These are phyloP conservation scores for Spinus olivaceus DNA, from an alignment of 2,797 vertebrate species.

Conservation along the genomic window DNA sequence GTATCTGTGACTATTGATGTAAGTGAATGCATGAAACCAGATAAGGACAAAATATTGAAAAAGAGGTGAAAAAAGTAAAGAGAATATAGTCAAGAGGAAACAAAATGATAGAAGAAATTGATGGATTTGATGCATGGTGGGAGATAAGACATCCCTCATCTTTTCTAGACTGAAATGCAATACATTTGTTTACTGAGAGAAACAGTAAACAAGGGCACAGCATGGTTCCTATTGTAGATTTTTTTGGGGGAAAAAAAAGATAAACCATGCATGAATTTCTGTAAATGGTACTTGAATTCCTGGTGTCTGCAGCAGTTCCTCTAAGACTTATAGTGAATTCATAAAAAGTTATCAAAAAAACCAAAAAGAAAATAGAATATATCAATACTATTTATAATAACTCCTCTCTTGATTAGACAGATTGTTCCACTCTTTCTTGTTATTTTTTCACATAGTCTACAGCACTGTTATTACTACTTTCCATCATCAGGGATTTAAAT, in stretches of 20 bases:
- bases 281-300: background rate
- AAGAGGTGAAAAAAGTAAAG: background rate
- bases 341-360: background rate
- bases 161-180: background rate
- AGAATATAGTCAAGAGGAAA: background rate
- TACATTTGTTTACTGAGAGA: background rate
- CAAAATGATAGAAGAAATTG: background rate
- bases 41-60: background rate
- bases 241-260: rapidly evolving
- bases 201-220: background rate
- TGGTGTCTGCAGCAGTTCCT: background rate
- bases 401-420: background rate
- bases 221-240: background rate
- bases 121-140: background rate
- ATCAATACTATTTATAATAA: background rate
- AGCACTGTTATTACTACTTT: background rate
- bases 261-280: background rate
- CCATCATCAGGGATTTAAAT: background rate
- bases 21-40: background rate
- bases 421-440: background rate
- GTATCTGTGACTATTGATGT: background rate
- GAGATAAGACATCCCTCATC: background rate
- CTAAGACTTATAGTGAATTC: background rate
- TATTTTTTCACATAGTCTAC: background rate
- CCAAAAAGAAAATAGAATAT: background rate